phyloP scores from a whole-genome alignment of 2,797 vertebrate genomes.

The Thripadectes ignobilis region DNA sequence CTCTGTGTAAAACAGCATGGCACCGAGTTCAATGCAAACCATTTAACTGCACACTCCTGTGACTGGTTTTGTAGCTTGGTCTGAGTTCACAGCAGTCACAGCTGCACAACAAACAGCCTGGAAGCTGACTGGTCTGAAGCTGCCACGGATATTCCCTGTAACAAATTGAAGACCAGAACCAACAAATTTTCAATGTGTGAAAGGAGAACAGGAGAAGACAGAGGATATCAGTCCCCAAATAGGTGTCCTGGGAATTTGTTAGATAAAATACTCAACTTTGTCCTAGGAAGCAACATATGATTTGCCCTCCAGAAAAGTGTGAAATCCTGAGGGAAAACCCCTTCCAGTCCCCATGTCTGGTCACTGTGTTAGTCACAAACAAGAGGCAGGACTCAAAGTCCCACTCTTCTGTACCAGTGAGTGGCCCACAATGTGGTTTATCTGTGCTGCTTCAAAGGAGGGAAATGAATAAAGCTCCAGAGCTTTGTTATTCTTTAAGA shows the following conservation, averaged over 20 bases:
- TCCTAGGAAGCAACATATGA: not conserved
- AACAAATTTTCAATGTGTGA: not conserved
- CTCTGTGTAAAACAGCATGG: accelerated
- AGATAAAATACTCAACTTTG: not conserved
- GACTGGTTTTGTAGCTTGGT: not conserved
- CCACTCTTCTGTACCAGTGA: not conserved
- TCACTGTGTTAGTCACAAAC: not conserved
- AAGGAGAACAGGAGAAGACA: not conserved
- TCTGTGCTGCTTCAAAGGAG: not conserved
- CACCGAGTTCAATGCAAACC: not conserved
- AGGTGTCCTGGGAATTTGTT: not conserved
- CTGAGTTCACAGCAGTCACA: not conserved
- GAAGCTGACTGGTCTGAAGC: not conserved
- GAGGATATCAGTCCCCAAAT: not conserved
- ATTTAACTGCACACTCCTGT: accelerated
- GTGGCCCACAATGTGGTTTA: not conserved
- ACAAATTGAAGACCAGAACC: not conserved
- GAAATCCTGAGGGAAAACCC: not conserved
- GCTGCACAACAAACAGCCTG: not conserved
- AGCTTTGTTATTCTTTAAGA: not conserved
- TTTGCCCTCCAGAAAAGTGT: not conserved
- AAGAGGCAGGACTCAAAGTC: not conserved
- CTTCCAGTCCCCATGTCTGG: not conserved
- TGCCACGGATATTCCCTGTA: accelerated
- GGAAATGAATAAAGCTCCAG: not conserved